Evolutionary conservation across 2,797 vertebrate genomes (phyloP).

Genomic region (Melanotaenia pygmaea): DNA sequence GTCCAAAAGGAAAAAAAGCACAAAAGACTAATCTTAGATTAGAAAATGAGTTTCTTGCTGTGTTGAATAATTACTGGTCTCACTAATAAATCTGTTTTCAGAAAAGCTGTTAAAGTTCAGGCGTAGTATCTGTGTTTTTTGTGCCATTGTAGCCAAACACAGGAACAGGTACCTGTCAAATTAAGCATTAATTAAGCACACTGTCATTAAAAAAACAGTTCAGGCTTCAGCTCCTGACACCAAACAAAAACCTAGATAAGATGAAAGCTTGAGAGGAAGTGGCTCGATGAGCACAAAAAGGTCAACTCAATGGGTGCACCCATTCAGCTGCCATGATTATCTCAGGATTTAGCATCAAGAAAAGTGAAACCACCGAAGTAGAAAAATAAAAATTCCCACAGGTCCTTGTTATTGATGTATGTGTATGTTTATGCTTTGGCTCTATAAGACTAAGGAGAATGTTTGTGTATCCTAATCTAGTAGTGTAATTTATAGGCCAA

Average conservation of each 20-base stretch:
- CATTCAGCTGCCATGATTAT: constrained; percentile 18
- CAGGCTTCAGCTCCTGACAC: background rate
- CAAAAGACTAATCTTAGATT: background rate
- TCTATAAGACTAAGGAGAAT: constrained; percentile 6
- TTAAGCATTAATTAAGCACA: constrained; percentile 25
- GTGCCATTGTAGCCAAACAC: constrained; percentile 6
- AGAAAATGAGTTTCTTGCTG: background rate
- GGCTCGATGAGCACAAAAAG: constrained; percentile 9
- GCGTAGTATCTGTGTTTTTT: background rate
- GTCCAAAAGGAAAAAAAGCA: background rate
- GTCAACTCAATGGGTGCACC: constrained; percentile 30
- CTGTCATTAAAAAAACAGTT: background rate
- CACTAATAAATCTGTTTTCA: constrained; percentile 9
- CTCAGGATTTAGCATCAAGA: constrained; percentile 22
- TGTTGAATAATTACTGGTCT: background rate
- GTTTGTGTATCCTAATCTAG: constrained; percentile 44
- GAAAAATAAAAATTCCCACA: constrained; percentile 22
- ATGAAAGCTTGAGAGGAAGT: constrained; percentile 5
- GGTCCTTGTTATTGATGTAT: constrained; percentile 22
- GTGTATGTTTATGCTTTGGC: constrained; percentile 20
- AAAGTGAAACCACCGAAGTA: constrained; percentile 31
- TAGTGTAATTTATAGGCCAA: constrained; percentile 36
- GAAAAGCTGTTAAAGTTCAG: constrained; percentile 13
- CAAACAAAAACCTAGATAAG: constrained; percentile 29
- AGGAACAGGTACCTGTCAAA: constrained; percentile 14